Conservation (phyloP, 2,797 vertebrate species). For the Tapera naevia region DNA sequence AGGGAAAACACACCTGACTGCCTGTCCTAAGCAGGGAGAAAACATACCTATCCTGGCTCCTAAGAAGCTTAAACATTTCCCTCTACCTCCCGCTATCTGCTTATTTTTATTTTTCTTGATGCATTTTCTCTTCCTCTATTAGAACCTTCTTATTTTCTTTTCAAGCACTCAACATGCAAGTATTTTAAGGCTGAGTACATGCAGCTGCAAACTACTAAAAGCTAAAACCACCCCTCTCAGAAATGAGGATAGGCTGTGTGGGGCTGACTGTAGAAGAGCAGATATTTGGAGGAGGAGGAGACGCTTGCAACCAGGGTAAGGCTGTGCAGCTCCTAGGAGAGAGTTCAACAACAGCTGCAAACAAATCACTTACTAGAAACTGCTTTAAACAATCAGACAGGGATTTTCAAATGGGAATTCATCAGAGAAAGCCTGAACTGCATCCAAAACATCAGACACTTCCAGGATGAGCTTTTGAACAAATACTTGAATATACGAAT, state of each 20-base stretch:
- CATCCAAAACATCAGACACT: neutral
- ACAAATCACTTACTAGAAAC: neutral
- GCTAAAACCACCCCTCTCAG: neutral
- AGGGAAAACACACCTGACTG: neutral
- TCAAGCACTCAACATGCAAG: neutral
- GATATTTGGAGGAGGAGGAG: neutral
- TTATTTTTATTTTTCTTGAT: neutral
- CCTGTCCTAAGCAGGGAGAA: neutral
- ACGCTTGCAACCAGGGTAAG: neutral
- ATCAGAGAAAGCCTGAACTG: neutral
- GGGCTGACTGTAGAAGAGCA: neutral
- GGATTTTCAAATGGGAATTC: neutral
- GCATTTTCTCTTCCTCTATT: neutral
- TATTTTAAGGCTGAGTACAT: neutral
- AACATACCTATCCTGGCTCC: neutral
- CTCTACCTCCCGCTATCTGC: neutral
- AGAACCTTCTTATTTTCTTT: neutral
- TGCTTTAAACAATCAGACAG: neutral
- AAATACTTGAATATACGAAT: neutral
- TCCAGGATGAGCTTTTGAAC: neutral
- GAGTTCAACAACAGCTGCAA: neutral
- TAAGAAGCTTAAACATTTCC: neutral
- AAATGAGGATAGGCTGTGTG: neutral
- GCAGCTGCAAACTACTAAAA: neutral
- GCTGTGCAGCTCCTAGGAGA: neutral